Evolutionary conservation across 1,140 invertebrate genomes (phyloP).

Genomic region (Chymomyza costata): DNA sequence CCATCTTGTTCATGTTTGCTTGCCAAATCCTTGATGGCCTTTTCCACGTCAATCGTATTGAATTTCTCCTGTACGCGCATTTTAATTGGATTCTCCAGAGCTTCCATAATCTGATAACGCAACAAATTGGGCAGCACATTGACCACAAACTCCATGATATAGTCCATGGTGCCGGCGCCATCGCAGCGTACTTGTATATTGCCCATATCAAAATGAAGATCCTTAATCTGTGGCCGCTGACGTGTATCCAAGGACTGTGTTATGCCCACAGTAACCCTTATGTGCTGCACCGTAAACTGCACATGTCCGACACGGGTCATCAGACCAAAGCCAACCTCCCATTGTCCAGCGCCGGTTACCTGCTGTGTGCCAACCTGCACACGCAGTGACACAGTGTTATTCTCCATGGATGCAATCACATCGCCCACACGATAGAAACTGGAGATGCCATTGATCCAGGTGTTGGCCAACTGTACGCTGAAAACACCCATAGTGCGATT

Average conservation of each 20-base stretch:
- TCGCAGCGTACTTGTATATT: conserved; percentile 87
- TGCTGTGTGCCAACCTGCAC: conserved; percentile 87
- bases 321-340: conserved; percentile 84
- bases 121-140: conserved; percentile 89
- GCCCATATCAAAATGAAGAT: conserved; percentile 86
- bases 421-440: conserved; percentile 89
- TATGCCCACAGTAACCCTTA: conserved; percentile 80
- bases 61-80: conserved; percentile 81
- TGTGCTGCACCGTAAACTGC: conserved; percentile 85
- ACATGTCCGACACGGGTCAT: conserved; percentile 83
- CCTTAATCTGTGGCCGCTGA: conserved; percentile 82
- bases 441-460: conserved; percentile 85
- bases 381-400: conserved; percentile 78
- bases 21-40: conserved; percentile 81
- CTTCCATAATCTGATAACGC: conserved; percentile 89
- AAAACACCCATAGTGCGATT: conserved; percentile 83
- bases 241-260: conserved; percentile 86
- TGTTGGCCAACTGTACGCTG: conserved; percentile 81
- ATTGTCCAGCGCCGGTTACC: conserved; percentile 84
- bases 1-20: conserved; percentile 80
- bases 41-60: conserved; percentile 83
- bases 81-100: conserved; percentile 84
- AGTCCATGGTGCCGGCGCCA: conserved; percentile 88
- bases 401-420: conserved; percentile 83
- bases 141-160: conserved; percentile 84